These are phyloP conservation scores for Cercocebus atys DNA, from an alignment of 2,113 vertebrate genomes.

Conservation along the genomic window DNA sequence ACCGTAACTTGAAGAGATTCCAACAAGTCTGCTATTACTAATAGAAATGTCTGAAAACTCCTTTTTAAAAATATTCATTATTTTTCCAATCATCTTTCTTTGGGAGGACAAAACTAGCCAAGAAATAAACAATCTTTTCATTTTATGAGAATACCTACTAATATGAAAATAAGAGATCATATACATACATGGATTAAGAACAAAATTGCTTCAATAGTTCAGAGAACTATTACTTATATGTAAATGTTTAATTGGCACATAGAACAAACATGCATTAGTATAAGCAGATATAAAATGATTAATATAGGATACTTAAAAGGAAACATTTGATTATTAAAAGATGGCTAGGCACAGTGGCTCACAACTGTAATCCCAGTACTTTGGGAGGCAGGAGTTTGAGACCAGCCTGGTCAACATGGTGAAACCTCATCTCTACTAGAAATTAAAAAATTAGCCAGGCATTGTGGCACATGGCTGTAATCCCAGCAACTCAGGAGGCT, in stretches of 20 bases:
- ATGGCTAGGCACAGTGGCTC: not conserved
- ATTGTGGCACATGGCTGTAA: too few relatives aligned
- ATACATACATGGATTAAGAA: not conserved
- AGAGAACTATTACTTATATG: not conserved
- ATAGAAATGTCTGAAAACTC: slow-evolving; percentile 2
- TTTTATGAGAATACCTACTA: not conserved
- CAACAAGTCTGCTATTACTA: slow-evolving; percentile 24
- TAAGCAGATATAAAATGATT: slow-evolving; percentile 32
- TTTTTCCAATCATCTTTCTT: slow-evolving; percentile 35
- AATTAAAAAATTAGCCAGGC: too few relatives aligned
- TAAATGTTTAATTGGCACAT: not conserved
- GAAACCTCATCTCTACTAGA: too few relatives aligned
- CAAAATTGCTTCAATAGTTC: slow-evolving; percentile 3
- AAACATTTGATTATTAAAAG: slow-evolving; percentile 29
- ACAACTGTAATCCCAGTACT: too few relatives aligned
- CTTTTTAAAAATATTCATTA: slow-evolving; percentile 15
- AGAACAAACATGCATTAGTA: not conserved
- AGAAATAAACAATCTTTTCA: slow-evolving; percentile 17
- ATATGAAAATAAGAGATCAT: slow-evolving; percentile 30
- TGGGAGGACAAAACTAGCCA: slow-evolving; percentile 35
- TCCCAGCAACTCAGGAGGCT: not conserved
- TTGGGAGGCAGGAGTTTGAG: not conserved
- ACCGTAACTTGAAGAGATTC: slow-evolving; percentile 1
- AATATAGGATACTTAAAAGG: not conserved
- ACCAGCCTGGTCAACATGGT: not conserved